phyloP scores from a whole-genome alignment of 2,113 vertebrate species.

The Lathamus discolor region DNA sequence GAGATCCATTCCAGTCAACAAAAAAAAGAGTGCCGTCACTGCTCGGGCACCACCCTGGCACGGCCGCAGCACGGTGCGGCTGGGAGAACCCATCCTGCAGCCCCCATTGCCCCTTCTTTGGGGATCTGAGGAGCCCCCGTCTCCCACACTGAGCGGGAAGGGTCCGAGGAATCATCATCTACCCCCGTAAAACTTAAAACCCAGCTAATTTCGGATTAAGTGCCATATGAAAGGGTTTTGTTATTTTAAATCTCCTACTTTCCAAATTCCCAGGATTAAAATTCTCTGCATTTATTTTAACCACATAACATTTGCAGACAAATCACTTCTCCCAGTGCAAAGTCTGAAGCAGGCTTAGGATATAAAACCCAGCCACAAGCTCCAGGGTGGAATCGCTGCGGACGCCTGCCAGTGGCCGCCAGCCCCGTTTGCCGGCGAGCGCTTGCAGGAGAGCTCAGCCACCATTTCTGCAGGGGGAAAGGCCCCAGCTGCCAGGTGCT shows the following conservation, averaged over 20 bases:
- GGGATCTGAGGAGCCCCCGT: not conserved
- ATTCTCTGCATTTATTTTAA: slow-evolving; percentile 70
- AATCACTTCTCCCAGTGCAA: slow-evolving; percentile 62
- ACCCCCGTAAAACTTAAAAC: slow-evolving; percentile 35
- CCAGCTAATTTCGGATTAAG: slow-evolving; percentile 64
- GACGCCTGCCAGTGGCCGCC: not conserved
- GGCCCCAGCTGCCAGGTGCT: not conserved
- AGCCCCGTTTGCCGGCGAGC: fast-evolving
- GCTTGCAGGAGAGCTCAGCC: not conserved
- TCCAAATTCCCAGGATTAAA: slow-evolving; percentile 70
- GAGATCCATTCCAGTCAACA: slow-evolving; percentile 67
- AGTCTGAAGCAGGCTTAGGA: slow-evolving; percentile 48
- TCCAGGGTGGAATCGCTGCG: not conserved
- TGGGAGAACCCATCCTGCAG: not conserved
- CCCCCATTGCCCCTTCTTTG: not conserved
- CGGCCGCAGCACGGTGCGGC: fast-evolving
- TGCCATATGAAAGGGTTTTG: slow-evolving; percentile 68
- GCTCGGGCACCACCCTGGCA: not conserved
- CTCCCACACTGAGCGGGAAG: not conserved
- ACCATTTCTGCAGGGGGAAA: not conserved
- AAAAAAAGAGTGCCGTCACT: not conserved
- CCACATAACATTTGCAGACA: slow-evolving; percentile 68
- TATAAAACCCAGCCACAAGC: slow-evolving; percentile 35
- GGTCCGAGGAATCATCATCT: slow-evolving; percentile 38
- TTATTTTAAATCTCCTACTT: slow-evolving; percentile 70